phyloP scores from a whole-genome alignment of 2,113 vertebrate genomes.

The Paradoxurus hermaphroditus region DNA sequence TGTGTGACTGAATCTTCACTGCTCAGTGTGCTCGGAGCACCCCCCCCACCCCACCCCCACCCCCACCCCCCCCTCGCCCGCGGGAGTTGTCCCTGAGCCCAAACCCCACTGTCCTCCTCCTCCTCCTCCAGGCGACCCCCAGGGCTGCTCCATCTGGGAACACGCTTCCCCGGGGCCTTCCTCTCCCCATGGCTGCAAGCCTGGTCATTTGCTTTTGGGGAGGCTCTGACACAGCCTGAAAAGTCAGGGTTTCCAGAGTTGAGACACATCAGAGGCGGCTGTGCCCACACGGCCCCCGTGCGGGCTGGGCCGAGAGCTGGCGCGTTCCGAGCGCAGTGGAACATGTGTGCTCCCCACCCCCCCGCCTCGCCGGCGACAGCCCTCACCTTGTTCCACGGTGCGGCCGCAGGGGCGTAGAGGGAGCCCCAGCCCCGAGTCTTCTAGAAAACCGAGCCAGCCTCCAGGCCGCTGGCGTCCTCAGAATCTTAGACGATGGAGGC shows the following conservation, averaged over 20 bases:
- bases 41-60: too few species aligned
- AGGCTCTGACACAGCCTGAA: slow-evolving; percentile 38
- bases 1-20: neutral
- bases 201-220: slow-evolving; percentile 11
- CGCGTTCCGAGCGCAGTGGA: slow-evolving; percentile 76
- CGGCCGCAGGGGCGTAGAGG: neutral
- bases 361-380: neutral
- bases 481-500: neutral
- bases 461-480: neutral
- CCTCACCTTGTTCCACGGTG: slow-evolving; percentile 66
- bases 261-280: neutral
- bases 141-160: neutral
- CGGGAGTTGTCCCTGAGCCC: neutral
- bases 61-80: too few species aligned
- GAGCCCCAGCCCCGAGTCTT: neutral
- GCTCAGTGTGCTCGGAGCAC: neutral
- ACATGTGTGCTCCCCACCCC: slow-evolving; percentile 44
- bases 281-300: slow-evolving; percentile 65
- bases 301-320: slow-evolving; percentile 61
- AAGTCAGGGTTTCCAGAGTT: slow-evolving; percentile 82
- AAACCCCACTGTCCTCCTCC: neutral
- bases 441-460: neutral
- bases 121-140: neutral
- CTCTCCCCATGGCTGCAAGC: neutral
- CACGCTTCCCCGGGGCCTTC: neutral